Percentiles rank a stretch among this genome's conserved stretches.
Evolutionary conservation across 2,888 invertebrate genomes (phyloP).

Genomic region (Drosophila merina): DNA sequence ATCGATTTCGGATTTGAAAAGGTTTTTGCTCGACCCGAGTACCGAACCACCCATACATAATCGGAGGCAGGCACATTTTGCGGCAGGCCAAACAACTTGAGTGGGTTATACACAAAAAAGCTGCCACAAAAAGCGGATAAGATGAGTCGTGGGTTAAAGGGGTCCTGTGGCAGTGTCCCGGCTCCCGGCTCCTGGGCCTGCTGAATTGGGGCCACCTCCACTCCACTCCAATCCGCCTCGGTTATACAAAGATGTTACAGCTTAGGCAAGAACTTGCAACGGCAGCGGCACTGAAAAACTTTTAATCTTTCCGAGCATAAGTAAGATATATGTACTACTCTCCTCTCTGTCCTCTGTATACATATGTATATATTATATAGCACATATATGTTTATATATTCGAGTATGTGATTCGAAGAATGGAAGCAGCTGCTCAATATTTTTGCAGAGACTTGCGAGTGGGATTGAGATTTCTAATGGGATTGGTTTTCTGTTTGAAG

Average conservation of each 20-base stretch:
- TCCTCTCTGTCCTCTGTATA: conserved; percentile 19
- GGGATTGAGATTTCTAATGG: conserved; percentile 75
- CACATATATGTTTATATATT: conserved; percentile 17
- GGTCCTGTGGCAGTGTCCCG: neutral
- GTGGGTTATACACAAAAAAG: conserved; percentile 59
- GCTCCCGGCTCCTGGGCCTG: neutral
- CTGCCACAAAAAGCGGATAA: conserved; percentile 51
- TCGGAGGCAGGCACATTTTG: conserved; percentile 55
- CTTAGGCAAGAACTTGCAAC: conserved; percentile 75
- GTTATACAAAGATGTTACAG: conserved; percentile 73
- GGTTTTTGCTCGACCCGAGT: conserved; percentile 48
- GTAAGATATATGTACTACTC: conserved; percentile 72
- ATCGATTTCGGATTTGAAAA: conserved; percentile 79
- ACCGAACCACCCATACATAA: no score
- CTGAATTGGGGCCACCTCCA: conserved; percentile 21
- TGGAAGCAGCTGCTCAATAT: conserved; percentile 77
- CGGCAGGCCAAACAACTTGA: conserved; percentile 72
- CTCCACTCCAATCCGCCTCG: neutral
- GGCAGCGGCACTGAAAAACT: conserved; percentile 66
- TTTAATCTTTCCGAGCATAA: conserved; percentile 77
- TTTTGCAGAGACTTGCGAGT: conserved; percentile 59
- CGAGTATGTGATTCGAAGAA: conserved; percentile 52
- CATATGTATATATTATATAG: conserved; percentile 5
- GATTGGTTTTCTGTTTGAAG: conserved; percentile 63
- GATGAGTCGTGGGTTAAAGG: neutral